Evolutionary conservation across 2,113 vertebrate genomes (phyloP).

Genomic region (Montifringilla adamsi): DNA sequence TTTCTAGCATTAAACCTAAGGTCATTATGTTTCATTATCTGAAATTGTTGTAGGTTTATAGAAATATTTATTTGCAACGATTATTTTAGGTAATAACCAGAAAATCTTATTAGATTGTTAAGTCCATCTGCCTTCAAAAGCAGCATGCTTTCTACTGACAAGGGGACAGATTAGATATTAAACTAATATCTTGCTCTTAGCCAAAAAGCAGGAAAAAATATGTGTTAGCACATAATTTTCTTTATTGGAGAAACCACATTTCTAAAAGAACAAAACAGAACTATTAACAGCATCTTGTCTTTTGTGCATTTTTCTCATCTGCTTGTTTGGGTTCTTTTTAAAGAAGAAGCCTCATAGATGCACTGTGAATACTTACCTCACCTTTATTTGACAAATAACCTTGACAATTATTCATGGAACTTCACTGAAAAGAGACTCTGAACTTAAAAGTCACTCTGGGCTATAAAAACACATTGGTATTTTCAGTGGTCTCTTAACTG

Average conservation of each 20-base stretch:
- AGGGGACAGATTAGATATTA: not conserved
- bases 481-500: not conserved
- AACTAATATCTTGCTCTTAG: not conserved
- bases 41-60: not conserved
- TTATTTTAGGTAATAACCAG: not conserved
- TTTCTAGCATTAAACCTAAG: not conserved
- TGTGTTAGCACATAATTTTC: not conserved
- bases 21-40: not conserved
- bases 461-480: not conserved
- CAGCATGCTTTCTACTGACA: not conserved
- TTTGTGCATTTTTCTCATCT: not conserved
- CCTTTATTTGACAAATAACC: not conserved
- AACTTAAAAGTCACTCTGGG: not conserved
- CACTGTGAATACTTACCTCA: not conserved
- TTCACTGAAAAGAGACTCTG: not conserved
- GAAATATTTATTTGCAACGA: not conserved
- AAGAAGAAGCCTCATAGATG: not conserved
- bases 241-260: not conserved
- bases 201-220: not conserved
- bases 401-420: not conserved
- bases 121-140: not conserved
- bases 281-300: not conserved
- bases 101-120: not conserved
- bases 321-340: not conserved
- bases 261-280: not conserved